Conservation (phyloP, 1,140 invertebrate species). For the Drosophila fuyamai region DNA sequence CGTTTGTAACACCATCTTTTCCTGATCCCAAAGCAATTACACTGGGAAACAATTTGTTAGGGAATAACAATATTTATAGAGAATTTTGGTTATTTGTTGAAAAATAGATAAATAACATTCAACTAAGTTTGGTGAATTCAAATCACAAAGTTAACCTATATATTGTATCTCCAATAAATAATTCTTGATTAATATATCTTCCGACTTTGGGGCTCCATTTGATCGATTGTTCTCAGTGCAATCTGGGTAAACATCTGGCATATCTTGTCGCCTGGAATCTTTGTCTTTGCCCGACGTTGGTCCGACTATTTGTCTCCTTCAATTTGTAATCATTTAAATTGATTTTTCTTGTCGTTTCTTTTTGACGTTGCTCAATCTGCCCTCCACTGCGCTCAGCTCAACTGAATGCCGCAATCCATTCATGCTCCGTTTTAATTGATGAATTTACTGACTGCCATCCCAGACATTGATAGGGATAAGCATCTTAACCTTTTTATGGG, state of each 20-base stretch:
- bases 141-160: not conserved
- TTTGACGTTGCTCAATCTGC: constrained; percentile 46
- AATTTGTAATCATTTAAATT: constrained; percentile 83
- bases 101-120: too few relatives aligned
- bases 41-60: constrained; percentile 3
- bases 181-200: too few relatives aligned
- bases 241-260: constrained; percentile 28
- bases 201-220: not conserved
- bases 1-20: constrained; percentile 9
- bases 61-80: too few relatives aligned
- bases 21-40: constrained; percentile 53
- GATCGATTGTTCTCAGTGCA: constrained; percentile 21
- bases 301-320: constrained; percentile 77
- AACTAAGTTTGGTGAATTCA: not conserved
- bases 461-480: constrained; percentile 54
- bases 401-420: constrained; percentile 18
- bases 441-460: constrained; percentile 60
- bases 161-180: too few relatives aligned
- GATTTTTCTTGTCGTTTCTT: constrained; percentile 77
- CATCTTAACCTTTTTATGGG: constrained; percentile 55
- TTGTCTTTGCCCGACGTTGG: constrained; percentile 40
- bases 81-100: not conserved
- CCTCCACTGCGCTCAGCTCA: constrained; percentile 21
- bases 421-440: constrained; percentile 69
- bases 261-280: constrained; percentile 42